Percentiles rank a stretch among this genome's conserved stretches.
These are phyloP conservation scores for Heliopora coerulea DNA, from an alignment of 92 coral and sea anemone genomes.

Conservation along the genomic window DNA sequence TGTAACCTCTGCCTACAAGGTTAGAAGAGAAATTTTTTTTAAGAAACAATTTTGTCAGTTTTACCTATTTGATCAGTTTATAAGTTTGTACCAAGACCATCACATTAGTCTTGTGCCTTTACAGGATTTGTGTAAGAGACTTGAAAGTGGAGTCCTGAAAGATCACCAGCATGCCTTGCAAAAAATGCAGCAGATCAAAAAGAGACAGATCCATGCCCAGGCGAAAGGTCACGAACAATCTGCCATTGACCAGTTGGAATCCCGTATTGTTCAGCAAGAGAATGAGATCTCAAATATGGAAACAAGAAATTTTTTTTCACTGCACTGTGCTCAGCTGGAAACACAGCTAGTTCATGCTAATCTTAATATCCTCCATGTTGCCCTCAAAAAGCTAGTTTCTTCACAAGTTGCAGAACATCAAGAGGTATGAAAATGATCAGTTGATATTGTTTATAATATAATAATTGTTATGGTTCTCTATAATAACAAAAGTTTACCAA, in stretches of 20 bases:
- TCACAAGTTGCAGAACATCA: conserved; percentile 81
- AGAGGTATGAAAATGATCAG: conserved; percentile 77
- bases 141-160: conserved; percentile 94
- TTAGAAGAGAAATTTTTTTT: too few relatives aligned
- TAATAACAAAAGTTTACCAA: too few relatives aligned
- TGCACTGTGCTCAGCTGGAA: conserved; percentile 93
- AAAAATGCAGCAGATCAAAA: conserved; percentile 97
- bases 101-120: neutral
- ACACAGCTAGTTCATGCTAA: conserved; percentile 94
- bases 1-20: conserved; percentile 74
- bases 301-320: conserved; percentile 89
- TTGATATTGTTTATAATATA: too few relatives aligned
- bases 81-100: neutral
- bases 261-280: conserved; percentile 93
- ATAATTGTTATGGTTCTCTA: too few relatives aligned
- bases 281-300: conserved; percentile 98
- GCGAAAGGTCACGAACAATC: conserved; percentile 93
- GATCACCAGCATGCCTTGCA: conserved; percentile 96
- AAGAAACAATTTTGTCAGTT: neutral
- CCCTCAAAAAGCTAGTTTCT: conserved; percentile 71
- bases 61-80: too few relatives aligned
- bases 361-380: conserved; percentile 76
- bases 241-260: conserved; percentile 82
- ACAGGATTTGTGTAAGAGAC: conserved; percentile 92
- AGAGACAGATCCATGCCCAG: conserved; percentile 92